Percentiles rank a stretch among this genome's conserved stretches.
phyloP scores from a whole-genome alignment of 35 echinoderm and acorn worm genomes.

The Ophiothrix spiculata region DNA sequence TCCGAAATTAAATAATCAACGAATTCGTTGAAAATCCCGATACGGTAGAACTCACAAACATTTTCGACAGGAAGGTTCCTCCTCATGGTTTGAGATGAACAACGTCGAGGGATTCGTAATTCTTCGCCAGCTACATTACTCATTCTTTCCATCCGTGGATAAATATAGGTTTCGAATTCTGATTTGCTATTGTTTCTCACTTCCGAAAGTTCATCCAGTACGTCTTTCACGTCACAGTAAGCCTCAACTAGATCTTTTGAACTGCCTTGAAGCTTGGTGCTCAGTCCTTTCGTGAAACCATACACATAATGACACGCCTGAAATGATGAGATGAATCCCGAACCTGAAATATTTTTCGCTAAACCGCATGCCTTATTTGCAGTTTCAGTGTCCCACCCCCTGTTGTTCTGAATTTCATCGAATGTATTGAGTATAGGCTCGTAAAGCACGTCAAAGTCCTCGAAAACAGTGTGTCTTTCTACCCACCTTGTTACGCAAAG shows the following conservation, averaged over 20 bases:
- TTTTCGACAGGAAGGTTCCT: no score
- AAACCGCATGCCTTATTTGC: not conserved
- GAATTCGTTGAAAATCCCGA: slow-evolving; percentile 28
- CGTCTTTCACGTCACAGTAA: not conserved
- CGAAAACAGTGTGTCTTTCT: not conserved
- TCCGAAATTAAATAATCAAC: slow-evolving; percentile 24
- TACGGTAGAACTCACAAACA: not conserved
- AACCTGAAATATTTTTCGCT: not conserved
- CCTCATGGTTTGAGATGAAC: no score
- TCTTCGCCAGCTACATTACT: not conserved
- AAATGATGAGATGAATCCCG: not conserved
- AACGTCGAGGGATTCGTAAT: not conserved
- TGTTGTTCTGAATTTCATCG: not conserved
- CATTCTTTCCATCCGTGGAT: not conserved
- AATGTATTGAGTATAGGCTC: not conserved
- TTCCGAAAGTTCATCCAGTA: slow-evolving; percentile 1
- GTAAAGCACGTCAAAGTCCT: not conserved
- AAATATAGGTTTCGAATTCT: not conserved
- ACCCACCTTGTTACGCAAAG: not conserved
- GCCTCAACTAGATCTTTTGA: not conserved
- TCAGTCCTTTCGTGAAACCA: slow-evolving; percentile 1
- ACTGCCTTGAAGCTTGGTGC: not conserved
- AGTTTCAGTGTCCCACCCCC: slow-evolving; percentile 1
- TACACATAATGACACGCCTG: not conserved
- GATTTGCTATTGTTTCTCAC: not conserved